Percentiles rank a stretch among this genome's conserved stretches.
phyloP scores from a whole-genome alignment of 2,113 vertebrate genomes.

The Megaleporinus macrocephalus region DNA sequence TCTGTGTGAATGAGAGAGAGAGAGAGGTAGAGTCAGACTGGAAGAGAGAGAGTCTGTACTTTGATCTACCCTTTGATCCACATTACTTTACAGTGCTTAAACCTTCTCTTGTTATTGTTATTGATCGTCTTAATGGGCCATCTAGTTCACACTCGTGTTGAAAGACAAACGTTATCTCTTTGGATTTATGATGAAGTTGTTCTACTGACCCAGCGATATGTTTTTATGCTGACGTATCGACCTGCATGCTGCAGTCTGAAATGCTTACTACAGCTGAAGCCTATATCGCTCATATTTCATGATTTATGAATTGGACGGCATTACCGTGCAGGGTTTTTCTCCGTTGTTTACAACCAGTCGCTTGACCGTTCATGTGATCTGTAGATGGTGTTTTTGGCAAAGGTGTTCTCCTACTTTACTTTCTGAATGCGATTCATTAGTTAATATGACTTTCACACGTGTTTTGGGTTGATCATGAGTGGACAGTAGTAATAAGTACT shows the following conservation, averaged over 20 bases:
- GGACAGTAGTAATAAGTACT: too few relatives aligned
- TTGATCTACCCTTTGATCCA: constrained; percentile 65
- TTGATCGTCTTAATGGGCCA: constrained; percentile 50
- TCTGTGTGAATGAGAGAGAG: constrained; percentile 5
- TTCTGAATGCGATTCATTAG: background rate
- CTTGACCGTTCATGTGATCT: background rate
- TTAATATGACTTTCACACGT: too few relatives aligned
- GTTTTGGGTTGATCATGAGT: too few relatives aligned
- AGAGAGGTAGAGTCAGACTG: constrained; percentile 36
- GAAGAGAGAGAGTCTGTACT: constrained; percentile 62
- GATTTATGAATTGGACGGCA: background rate
- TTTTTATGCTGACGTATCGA: constrained; percentile 26
- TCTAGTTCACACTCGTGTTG: constrained; percentile 24
- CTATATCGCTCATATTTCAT: background rate
- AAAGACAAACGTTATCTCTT: constrained; percentile 39
- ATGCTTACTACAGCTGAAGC: background rate
- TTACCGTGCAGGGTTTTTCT: background rate
- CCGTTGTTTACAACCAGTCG: background rate
- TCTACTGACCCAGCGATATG: background rate
- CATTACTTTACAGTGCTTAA: constrained; percentile 62
- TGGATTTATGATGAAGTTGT: constrained; percentile 35
- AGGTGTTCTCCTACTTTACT: background rate
- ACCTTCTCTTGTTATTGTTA: constrained; percentile 46
- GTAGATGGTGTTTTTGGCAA: background rate
- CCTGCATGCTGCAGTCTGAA: background rate